Evolutionary conservation across 2,888 invertebrate species (phyloP).

Genomic region (Mechanitis mazaeus): DNA sequence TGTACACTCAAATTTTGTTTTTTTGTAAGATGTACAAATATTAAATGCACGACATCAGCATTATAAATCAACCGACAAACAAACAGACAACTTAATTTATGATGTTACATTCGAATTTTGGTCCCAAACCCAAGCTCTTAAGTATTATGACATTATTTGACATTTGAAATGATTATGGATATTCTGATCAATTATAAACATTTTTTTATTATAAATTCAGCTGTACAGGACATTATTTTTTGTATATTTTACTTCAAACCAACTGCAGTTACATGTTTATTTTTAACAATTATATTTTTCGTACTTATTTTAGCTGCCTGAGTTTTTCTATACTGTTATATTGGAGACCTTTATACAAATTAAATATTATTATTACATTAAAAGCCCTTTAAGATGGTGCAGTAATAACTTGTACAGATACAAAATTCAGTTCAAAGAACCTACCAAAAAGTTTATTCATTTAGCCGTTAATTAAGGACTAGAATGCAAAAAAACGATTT

Average conservation of each 20-base stretch:
- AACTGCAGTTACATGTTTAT: conserved; percentile 26
- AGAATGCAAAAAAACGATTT: conserved; percentile 42
- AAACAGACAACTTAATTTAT: conserved; percentile 21
- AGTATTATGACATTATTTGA: conserved; percentile 1
- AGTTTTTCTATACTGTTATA: not conserved
- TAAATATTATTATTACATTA: too few species aligned
- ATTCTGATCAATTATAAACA: not conserved
- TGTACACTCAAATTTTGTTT: conserved; percentile 67
- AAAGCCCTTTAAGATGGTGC: conserved; percentile 47
- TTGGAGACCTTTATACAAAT: not conserved
- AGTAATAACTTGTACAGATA: conserved; percentile 63
- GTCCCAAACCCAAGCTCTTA: conserved; percentile 57
- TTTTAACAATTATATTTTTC: not conserved
- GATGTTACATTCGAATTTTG: conserved; percentile 38
- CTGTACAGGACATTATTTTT: not conserved
- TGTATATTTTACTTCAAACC: conserved; percentile 24
- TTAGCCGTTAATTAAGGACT: conserved; percentile 56
- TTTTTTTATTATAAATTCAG: too few species aligned
- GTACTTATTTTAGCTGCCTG: not conserved
- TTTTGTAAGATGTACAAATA: conserved; percentile 73
- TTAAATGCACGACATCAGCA: conserved; percentile 77
- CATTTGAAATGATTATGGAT: conserved; percentile 1
- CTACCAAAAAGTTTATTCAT: conserved; percentile 41
- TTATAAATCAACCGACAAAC: conserved; percentile 52
- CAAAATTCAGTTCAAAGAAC: conserved; percentile 44